Percentiles rank a stretch among this genome's conserved stretches.
Evolutionary conservation across 2,797 vertebrate species (phyloP).

Genomic region (Hydrophis major): DNA sequence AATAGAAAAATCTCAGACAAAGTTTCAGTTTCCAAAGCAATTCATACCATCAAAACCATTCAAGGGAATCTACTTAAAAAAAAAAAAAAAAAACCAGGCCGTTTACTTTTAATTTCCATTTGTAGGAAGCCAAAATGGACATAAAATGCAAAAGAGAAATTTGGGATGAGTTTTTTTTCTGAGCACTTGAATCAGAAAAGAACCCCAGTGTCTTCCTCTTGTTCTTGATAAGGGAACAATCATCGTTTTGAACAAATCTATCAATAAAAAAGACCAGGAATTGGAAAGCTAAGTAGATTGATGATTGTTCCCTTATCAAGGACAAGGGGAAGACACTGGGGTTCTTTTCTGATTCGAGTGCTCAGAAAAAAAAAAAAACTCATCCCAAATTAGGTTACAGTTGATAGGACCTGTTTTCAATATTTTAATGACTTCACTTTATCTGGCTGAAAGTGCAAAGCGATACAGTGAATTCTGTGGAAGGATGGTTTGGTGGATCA

Average conservation of each 20-base stretch:
- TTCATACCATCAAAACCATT: constrained; percentile 43
- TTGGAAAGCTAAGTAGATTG: too few relatives aligned
- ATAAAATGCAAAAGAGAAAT: constrained; percentile 13
- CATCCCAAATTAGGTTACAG: neutral
- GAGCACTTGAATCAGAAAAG: neutral
- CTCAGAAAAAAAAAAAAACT: constrained; percentile 5
- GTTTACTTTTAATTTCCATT: constrained; percentile 24
- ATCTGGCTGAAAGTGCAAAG: neutral
- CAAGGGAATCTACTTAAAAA: constrained; percentile 35
- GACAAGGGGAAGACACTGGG: fast-evolving
- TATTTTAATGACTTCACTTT: constrained; percentile 18
- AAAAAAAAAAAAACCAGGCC: too few relatives aligned
- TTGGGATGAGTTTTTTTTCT: neutral
- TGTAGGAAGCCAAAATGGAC: constrained; percentile 36
- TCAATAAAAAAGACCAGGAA: neutral
- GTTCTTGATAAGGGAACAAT: neutral
- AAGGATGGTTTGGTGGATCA: neutral
- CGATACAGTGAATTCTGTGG: neutral
- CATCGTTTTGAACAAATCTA: neutral
- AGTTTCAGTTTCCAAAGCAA: constrained; percentile 57
- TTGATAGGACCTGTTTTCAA: neutral
- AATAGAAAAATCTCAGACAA: constrained; percentile 53
- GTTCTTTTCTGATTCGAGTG: neutral
- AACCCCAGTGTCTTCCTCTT: fast-evolving
- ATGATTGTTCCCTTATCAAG: neutral